phyloP scores from a whole-genome alignment of 2,888 invertebrate species.

The Plebejus melissa region DNA sequence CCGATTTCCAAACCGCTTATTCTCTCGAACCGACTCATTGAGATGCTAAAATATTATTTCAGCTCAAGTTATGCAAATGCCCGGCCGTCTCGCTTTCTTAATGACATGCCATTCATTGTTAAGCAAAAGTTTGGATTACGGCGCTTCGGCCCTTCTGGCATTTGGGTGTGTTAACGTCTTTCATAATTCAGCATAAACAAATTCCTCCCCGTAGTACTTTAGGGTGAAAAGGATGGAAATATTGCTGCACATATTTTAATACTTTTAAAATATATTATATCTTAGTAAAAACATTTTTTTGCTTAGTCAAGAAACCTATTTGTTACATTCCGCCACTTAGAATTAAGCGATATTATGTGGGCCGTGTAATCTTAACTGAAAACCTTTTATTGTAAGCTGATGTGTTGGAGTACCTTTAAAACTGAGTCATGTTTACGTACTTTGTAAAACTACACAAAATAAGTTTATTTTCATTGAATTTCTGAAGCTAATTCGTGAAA shows the following conservation, averaged over 20 bases:
- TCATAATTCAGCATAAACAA: slow-evolving; percentile 1
- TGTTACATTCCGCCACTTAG: too few relatives aligned
- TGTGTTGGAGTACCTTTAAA: too few relatives aligned
- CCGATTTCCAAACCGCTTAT: slow-evolving; percentile 32
- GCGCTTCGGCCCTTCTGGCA: not conserved
- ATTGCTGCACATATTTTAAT: not conserved
- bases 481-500: too few relatives aligned
- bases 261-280: not conserved
- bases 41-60: slow-evolving; percentile 38
- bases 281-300: too few relatives aligned
- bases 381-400: too few relatives aligned
- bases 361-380: too few relatives aligned
- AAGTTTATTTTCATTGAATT: too few relatives aligned
- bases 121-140: slow-evolving; percentile 32
- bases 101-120: slow-evolving; percentile 39
- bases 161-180: not conserved
- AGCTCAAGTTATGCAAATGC: slow-evolving; percentile 35
- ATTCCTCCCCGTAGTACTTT: not conserved
- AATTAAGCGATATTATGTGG: too few relatives aligned
- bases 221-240: not conserved
- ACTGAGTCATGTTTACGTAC: too few relatives aligned
- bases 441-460: too few relatives aligned
- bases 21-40: slow-evolving; percentile 35
- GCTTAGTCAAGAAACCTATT: too few relatives aligned
- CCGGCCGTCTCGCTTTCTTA: slow-evolving; percentile 36